Evolutionary conservation across 2,888 invertebrate species (phyloP).

Genomic region (Gortyna flavago): DNA sequence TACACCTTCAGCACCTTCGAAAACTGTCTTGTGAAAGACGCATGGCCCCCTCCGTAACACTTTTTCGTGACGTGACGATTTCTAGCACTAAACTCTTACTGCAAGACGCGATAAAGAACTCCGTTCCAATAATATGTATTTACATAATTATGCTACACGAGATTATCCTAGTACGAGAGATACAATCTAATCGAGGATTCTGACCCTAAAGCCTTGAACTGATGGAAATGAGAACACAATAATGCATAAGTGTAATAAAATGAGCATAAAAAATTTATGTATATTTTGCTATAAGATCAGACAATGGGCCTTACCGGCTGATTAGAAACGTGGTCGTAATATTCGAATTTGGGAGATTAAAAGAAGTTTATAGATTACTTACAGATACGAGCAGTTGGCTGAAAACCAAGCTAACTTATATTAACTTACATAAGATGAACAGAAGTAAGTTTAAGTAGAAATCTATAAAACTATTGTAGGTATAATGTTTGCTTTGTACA

Average conservation of each 20-base stretch:
- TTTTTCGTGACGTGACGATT: neutral
- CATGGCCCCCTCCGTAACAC: no score
- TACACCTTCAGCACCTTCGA: neutral
- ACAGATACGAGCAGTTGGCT: no score
- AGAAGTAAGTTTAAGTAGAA: no score
- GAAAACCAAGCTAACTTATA: neutral
- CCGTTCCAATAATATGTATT: neutral
- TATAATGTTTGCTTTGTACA: no score
- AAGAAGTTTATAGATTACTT: neutral
- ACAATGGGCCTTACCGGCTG: constrained; percentile 15
- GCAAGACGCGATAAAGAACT: neutral
- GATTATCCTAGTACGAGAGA: neutral
- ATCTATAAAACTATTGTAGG: no score
- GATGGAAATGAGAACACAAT: constrained; percentile 24
- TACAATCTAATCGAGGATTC: constrained; percentile 17
- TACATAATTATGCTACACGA: neutral
- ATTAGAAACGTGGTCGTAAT: constrained; percentile 26
- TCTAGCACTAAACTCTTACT: neutral
- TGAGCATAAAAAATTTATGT: constrained; percentile 35
- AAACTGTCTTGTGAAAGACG: neutral
- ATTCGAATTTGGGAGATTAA: neutral
- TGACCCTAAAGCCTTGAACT: constrained; percentile 1
- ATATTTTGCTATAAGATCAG: constrained; percentile 22
- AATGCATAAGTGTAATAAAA: constrained; percentile 32
- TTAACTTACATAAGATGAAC: neutral